These are phyloP conservation scores for Pinna nobilis DNA, from an alignment of 1,140 invertebrate species.

Conservation along the genomic window DNA sequence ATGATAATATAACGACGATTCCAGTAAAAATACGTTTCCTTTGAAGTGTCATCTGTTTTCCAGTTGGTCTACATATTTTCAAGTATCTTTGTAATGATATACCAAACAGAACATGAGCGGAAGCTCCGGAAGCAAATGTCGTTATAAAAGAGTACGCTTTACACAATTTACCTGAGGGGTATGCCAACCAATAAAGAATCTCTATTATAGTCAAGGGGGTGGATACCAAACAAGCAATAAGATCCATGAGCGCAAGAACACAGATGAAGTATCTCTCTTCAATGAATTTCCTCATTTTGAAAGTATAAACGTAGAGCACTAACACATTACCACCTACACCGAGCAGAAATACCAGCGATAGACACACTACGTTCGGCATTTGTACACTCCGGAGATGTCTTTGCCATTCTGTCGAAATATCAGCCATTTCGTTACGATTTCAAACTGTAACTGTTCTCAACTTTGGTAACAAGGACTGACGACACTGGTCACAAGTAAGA, in stretches of 20 bases:
- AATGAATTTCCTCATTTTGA: background rate
- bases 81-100: slow-evolving; percentile 4
- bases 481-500: too few species aligned
- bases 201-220: background rate
- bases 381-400: too few species aligned
- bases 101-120: background rate
- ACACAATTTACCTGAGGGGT: background rate
- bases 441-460: too few species aligned
- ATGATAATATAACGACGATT: background rate
- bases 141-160: background rate
- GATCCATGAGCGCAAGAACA: slow-evolving; percentile 2
- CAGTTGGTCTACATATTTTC: slow-evolving; percentile 5
- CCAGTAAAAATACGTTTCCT: background rate
- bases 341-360: background rate
- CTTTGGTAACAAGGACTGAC: too few species aligned
- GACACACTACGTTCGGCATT: background rate
- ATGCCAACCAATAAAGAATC: background rate
- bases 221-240: background rate
- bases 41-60: slow-evolving; percentile 1
- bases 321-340: background rate
- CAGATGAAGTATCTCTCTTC: slow-evolving; percentile 7
- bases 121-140: background rate
- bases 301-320: background rate
- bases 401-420: too few species aligned
- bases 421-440: too few species aligned